Evolutionary conservation across 2,888 invertebrate species (phyloP).

Genomic region (Drosophila atroscutellata): DNA sequence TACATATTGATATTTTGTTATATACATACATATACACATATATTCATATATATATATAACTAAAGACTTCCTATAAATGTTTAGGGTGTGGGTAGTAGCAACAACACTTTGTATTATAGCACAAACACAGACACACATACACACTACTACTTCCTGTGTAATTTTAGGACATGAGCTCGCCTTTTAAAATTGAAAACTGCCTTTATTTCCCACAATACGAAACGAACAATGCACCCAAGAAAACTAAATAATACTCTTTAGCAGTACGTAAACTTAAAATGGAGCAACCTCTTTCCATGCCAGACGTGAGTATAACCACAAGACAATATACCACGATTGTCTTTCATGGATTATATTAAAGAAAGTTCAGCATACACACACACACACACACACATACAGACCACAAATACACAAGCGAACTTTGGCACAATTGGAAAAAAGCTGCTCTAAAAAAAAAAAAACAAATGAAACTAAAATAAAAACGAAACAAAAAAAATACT

Average conservation of each 20-base stretch:
- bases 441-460: slow-evolving; percentile 32
- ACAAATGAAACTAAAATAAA: slow-evolving; percentile 6
- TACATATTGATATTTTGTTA: slow-evolving; percentile 60
- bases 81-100: slow-evolving; percentile 79
- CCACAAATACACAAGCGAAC: slow-evolving; percentile 19
- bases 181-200: slow-evolving; percentile 74
- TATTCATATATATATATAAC: slow-evolving; percentile 42
- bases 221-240: slow-evolving; percentile 68
- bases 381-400: slow-evolving; percentile 46
- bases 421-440: slow-evolving; percentile 2
- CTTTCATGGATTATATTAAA: slow-evolving; percentile 48
- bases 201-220: slow-evolving; percentile 59
- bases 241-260: slow-evolving; percentile 65
- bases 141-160: slow-evolving; percentile 65
- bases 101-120: slow-evolving; percentile 75
- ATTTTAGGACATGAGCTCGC: slow-evolving; percentile 62
- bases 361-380: slow-evolving; percentile 29
- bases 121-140: slow-evolving; percentile 57
- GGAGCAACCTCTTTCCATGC: slow-evolving; percentile 19
- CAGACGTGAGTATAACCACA: slow-evolving; percentile 49
- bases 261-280: slow-evolving; percentile 44
- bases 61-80: slow-evolving; percentile 74
- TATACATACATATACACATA: slow-evolving; percentile 36
- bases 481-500: slow-evolving; percentile 42
- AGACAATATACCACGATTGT: slow-evolving; percentile 73